phyloP scores from a whole-genome alignment of 2,113 vertebrate species.

The Misgurnus mizolepis region DNA sequence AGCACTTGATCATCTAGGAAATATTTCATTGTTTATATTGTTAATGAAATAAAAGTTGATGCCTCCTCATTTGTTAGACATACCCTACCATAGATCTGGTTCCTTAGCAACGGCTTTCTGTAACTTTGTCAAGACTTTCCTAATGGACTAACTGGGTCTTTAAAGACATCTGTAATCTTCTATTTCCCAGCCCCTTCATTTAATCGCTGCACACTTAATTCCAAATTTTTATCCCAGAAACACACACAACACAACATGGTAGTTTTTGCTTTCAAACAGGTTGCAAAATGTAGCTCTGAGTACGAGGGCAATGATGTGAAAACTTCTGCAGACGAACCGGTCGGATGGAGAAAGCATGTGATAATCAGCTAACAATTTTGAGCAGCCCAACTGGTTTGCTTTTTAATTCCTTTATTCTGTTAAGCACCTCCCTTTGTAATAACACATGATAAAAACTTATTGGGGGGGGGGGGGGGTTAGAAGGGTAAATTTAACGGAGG shows the following conservation, averaged over 20 bases:
- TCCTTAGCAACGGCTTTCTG: constrained; percentile 5
- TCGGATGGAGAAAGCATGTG: constrained; percentile 24
- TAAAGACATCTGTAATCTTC: constrained; percentile 54
- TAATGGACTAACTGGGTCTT: constrained; percentile 51
- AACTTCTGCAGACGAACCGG: constrained; percentile 3
- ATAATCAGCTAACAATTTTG: constrained; percentile 52
- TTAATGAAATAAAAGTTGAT: constrained; percentile 1
- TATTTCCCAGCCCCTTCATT: constrained; percentile 54
- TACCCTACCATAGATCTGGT: neutral
- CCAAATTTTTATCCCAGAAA: constrained; percentile 57
- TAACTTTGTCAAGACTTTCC: constrained; percentile 1
- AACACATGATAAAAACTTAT: neutral
- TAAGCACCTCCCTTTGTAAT: neutral
- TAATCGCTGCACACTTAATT: constrained; percentile 61
- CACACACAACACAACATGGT: constrained; percentile 49
- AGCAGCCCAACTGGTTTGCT: constrained; percentile 67
- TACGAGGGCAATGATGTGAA: neutral
- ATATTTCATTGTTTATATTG: neutral
- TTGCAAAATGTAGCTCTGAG: too few relatives aligned
- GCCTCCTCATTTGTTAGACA: neutral
- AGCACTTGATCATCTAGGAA: too few relatives aligned
- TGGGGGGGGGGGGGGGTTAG: too few relatives aligned
- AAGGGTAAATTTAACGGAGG: neutral
- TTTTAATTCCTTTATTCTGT: neutral
- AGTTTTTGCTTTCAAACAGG: too few relatives aligned